Percentiles rank a stretch among this genome's conserved stretches.
These are phyloP conservation scores for Notospermus geniculatus DNA, from an alignment of 1,140 invertebrate genomes.

Conservation along the genomic window DNA sequence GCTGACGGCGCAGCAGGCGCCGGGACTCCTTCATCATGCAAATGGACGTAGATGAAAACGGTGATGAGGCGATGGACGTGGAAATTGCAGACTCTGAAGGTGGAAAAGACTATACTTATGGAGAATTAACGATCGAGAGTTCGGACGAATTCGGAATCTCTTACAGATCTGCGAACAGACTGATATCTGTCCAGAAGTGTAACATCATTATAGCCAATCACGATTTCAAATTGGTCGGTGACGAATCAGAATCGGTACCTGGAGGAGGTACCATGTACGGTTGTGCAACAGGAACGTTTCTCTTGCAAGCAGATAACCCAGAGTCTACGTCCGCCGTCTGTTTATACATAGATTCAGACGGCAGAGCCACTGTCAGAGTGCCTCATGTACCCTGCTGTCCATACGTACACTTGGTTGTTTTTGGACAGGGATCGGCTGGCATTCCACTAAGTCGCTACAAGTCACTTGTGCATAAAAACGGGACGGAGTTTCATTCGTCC, in stretches of 20 bases:
- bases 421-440: too few species aligned
- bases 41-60: too few species aligned
- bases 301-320: not conserved
- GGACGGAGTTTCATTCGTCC: not conserved
- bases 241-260: not conserved
- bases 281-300: not conserved
- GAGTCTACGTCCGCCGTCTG: not conserved
- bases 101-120: too few species aligned
- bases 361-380: not conserved
- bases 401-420: constrained; percentile 1
- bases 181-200: not conserved
- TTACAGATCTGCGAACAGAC: not conserved
- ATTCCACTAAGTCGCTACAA: not conserved
- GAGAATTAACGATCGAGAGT: too few species aligned
- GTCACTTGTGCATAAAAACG: constrained; percentile 5
- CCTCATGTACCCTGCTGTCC: constrained; percentile 7
- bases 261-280: not conserved
- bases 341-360: not conserved
- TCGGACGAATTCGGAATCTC: not conserved
- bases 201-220: not conserved
- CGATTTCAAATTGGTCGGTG: not conserved
- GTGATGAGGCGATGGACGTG: too few species aligned
- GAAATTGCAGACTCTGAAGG: too few species aligned
- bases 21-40: too few species aligned
- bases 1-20: too few species aligned